These are phyloP conservation scores for Capitulum mitella DNA, from an alignment of 2,888 invertebrate genomes.

Conservation along the genomic window DNA sequence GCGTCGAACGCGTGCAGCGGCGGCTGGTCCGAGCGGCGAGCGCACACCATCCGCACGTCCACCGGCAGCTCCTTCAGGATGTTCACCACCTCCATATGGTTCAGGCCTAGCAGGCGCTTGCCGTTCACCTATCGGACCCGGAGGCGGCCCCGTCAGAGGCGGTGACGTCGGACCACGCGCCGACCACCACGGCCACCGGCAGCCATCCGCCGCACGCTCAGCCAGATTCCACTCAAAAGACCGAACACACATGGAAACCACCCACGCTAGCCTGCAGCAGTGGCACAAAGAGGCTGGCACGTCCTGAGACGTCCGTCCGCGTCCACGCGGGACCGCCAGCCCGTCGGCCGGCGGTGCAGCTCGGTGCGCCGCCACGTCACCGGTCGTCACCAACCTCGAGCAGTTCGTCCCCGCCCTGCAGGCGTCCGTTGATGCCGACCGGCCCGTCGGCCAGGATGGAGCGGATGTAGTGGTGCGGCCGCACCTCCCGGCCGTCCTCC, in stretches of 20 bases:
- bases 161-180: too few relatives aligned
- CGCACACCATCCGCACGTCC: constrained; percentile 85
- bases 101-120: constrained; percentile 77
- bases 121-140: constrained; percentile 70
- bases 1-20: not conserved
- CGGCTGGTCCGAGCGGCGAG: not conserved
- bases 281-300: too few relatives aligned
- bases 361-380: too few relatives aligned
- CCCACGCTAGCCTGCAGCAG: too few relatives aligned
- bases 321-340: too few relatives aligned
- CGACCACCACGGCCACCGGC: too few relatives aligned
- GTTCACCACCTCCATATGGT: constrained; percentile 88
- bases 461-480: constrained; percentile 81
- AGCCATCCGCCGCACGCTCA: too few relatives aligned
- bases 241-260: too few relatives aligned
- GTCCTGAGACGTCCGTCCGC: too few relatives aligned
- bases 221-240: too few relatives aligned
- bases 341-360: too few relatives aligned
- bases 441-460: constrained; percentile 96
- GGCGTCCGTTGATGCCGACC: constrained; percentile 80
- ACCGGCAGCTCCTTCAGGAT: constrained; percentile 85
- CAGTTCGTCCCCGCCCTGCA: constrained; percentile 91
- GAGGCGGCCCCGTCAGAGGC: too few relatives aligned
- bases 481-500: constrained; percentile 90
- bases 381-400: constrained; percentile 61